phyloP scores from a whole-genome alignment of 2,113 vertebrate species.

The Charina bottae region DNA sequence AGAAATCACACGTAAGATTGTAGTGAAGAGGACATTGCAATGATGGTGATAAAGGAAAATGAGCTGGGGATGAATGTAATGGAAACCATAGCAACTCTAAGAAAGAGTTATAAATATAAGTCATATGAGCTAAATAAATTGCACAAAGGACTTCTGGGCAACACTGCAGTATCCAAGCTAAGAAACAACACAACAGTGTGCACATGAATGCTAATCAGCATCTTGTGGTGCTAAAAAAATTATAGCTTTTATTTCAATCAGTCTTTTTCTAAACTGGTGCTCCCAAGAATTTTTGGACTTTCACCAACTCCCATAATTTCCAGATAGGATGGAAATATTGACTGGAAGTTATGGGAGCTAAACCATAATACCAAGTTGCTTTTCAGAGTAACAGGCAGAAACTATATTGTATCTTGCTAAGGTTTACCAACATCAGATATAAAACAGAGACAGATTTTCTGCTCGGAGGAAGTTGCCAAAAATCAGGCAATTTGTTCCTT shows the following conservation, averaged over 20 bases:
- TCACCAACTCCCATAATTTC: background rate
- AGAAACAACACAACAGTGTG: background rate
- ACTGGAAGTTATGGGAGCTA: background rate
- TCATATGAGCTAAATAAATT: constrained; percentile 40
- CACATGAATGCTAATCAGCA: background rate
- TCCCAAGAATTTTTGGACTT: background rate
- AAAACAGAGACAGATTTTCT: background rate
- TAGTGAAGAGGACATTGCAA: constrained; percentile 57
- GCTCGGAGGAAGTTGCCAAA: background rate
- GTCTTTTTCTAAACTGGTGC: background rate
- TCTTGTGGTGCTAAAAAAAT: background rate
- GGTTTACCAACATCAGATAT: background rate
- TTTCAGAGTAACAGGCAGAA: background rate
- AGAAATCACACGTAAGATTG: constrained; percentile 44
- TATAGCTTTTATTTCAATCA: background rate
- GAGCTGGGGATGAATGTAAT: constrained; percentile 20
- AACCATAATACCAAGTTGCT: background rate
- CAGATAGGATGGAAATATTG: background rate
- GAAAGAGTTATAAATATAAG: constrained; percentile 51
- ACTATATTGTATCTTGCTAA: background rate
- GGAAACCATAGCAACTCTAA: constrained; percentile 59
- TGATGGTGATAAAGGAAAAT: constrained; percentile 59
- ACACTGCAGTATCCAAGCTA: background rate
- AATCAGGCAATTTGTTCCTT: background rate
- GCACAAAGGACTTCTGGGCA: constrained; percentile 44